Base-by-base conservation (phyloP, 2,888 invertebrate genomes). In the Caenorhabditis auriculariae region DNA sequence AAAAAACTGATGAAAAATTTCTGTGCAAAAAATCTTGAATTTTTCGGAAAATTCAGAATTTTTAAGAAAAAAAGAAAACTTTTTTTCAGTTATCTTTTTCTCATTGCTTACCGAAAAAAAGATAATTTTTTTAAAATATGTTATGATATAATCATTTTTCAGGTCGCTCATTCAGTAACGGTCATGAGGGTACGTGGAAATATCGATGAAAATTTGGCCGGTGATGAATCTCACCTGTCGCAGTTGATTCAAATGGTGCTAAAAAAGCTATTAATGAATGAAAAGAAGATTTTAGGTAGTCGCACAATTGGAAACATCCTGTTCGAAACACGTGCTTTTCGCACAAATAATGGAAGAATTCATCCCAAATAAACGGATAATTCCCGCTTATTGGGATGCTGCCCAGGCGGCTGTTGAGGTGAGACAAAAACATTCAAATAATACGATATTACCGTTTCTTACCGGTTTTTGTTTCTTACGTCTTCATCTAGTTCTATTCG, bases 241-340 rank as follows among this genome's bases (percentile, higher is more conserved):
- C 72, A 76, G 47, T 55, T 77, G 17, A 71, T 75, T 44, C 67
- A 76, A 46, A 57, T 75, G 56, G 75, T 76, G n/a, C n/a, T n/a
- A n/a, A n/a, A n/a, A n/a, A n/a, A n/a, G n/a, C n/a, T n/a, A n/a
- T n/a, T n/a, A n/a, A n/a, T n/a, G n/a, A n/a, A n/a, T n/a, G n/a
- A n/a, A 48, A 21, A 54, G 23, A 6, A 26, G 3, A 3, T 35
- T 26, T 17, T 32, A 70, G 71, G 44, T 72, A 2, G 63, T 64
- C 0, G 50, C 61, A 7, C 73, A 73, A 64, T 28, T 73, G 21
- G 70, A 73, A 29, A 53, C 60, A 1, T 50, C 70, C 1, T 58
- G 62, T n/a, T 48, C 53, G 17, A 66, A 66, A 29, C 70, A 73
- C 37, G 39, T 43, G 2, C 49, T 59, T 5, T 65, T 73, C 12